Percentiles rank a stretch among this genome's conserved stretches.
Conservation (phyloP, 2,888 invertebrate species). For the Drosophila kokeensis region DNA sequence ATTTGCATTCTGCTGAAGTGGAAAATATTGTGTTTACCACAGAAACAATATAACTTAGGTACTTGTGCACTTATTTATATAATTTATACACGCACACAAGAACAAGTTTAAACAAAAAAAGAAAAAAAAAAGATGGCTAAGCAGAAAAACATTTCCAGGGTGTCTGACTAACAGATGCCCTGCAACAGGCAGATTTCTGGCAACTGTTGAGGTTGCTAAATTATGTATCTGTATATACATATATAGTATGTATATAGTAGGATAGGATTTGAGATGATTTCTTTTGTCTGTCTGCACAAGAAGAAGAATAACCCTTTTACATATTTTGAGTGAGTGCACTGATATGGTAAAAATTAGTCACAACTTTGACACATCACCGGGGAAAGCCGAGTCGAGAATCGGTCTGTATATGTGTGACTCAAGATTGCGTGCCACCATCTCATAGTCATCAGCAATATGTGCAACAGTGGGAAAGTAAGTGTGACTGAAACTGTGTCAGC, state of each 20-base stretch:
- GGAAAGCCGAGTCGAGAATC: conserved; percentile 27
- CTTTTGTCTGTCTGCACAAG: background rate
- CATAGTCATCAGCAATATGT: conserved; percentile 8
- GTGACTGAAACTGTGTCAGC: conserved; percentile 29
- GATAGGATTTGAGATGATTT: background rate
- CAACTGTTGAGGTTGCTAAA: background rate
- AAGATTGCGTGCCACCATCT: conserved; percentile 21
- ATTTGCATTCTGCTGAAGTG: background rate
- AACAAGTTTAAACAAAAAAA: background rate
- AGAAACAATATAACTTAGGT: background rate
- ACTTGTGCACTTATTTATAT: background rate
- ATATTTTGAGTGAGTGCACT: background rate
- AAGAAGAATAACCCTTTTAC: background rate
- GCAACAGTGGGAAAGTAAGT: conserved; percentile 31
- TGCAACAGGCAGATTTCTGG: background rate
- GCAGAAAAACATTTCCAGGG: background rate
- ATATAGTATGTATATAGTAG: background rate
- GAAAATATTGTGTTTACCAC: background rate
- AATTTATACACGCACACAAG: background rate
- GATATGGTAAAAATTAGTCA: conserved; percentile 14
- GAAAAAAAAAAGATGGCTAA: background rate
- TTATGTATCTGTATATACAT: background rate
- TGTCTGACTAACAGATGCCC: background rate
- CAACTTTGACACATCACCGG: conserved; percentile 6
- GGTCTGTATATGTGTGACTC: background rate